Evolutionary conservation across 2,113 vertebrate genomes (phyloP).

Genomic region (Anguilla rostrata): DNA sequence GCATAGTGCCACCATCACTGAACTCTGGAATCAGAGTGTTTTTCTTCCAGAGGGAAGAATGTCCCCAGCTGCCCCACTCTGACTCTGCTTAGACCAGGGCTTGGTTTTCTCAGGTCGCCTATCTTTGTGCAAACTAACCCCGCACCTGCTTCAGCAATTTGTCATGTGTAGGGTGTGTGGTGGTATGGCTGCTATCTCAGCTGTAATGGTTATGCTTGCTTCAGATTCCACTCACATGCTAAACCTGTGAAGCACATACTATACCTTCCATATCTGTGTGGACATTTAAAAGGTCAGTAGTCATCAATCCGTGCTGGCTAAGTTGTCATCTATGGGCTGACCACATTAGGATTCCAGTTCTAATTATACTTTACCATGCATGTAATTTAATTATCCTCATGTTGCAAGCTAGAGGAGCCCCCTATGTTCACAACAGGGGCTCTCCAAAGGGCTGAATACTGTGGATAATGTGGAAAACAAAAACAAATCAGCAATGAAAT

Average conservation of each 20-base stretch:
- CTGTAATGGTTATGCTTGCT: not conserved
- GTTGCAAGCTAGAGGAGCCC: not conserved
- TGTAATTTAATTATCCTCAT: not conserved
- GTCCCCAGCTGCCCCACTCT: no score
- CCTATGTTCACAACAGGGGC: not conserved
- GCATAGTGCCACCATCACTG: no score
- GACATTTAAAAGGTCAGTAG: not conserved
- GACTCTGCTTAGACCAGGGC: no score
- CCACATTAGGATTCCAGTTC: not conserved
- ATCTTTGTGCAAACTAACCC: no score
- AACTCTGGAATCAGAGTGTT: no score
- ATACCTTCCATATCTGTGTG: not conserved
- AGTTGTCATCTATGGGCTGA: not conserved
- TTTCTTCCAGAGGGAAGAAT: no score
- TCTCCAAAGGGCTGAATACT: not conserved
- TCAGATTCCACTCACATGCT: not conserved
- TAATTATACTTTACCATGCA: constrained; percentile 7
- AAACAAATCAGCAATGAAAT: not conserved
- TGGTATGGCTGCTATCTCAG: not conserved
- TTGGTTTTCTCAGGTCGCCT: no score
- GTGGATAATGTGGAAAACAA: not conserved
- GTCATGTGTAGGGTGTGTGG: no score
- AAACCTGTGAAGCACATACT: not conserved
- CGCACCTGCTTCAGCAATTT: no score
- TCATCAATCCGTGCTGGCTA: not conserved